Evolutionary conservation across 2,113 vertebrate genomes (phyloP).

Genomic region (Oxyruncus cristatus): DNA sequence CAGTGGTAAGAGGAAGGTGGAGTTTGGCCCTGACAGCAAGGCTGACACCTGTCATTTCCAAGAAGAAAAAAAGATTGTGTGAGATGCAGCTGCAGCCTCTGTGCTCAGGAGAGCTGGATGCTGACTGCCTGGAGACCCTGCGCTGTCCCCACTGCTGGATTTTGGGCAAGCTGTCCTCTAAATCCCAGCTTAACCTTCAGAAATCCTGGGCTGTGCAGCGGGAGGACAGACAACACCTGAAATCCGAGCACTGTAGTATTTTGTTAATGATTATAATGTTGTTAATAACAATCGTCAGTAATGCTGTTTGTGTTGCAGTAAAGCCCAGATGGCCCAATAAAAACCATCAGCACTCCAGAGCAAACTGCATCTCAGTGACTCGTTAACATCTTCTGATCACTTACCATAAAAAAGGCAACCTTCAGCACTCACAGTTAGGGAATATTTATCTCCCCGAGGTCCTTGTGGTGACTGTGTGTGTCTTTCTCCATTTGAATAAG

Average conservation of each 20-base stretch:
- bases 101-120: neutral
- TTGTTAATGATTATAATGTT: constrained; percentile 42
- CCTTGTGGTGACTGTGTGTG: neutral
- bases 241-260: neutral
- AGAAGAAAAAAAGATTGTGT: neutral
- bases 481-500: neutral
- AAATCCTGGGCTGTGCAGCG: neutral
- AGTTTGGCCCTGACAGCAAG: neutral
- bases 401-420: neutral
- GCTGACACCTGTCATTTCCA: neutral
- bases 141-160: neutral
- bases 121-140: neutral
- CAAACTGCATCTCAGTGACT: neutral
- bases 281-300: neutral
- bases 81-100: neutral
- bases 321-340: constrained; percentile 57
- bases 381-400: neutral
- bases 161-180: neutral
- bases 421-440: neutral
- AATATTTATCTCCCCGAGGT: neutral
- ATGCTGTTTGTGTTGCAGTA: constrained; percentile 38
- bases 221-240: neutral
- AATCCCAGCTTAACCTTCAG: neutral
- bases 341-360: neutral
- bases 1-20: neutral